These are phyloP conservation scores for Zygothrica quintamaculata DNA, from an alignment of 2,888 invertebrate genomes.

Conservation along the genomic window DNA sequence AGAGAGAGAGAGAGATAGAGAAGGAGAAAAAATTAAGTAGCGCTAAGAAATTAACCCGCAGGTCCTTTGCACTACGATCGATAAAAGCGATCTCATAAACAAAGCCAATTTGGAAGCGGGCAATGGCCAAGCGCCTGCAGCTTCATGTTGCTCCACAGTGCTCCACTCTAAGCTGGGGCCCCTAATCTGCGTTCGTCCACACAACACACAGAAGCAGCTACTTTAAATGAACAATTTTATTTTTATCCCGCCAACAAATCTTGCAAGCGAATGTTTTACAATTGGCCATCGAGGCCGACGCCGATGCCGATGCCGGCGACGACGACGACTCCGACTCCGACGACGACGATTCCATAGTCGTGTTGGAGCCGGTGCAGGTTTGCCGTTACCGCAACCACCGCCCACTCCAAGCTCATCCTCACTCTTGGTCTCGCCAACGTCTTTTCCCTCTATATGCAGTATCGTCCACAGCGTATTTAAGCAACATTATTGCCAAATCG, in stretches of 20 bases:
- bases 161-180: slow-evolving; percentile 3
- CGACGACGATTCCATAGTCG: slow-evolving; percentile 22
- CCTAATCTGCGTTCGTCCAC: slow-evolving; percentile 30
- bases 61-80: slow-evolving; percentile 65
- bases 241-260: slow-evolving; percentile 83
- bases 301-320: too few species aligned
- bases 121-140: slow-evolving; percentile 31
- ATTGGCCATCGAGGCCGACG: slow-evolving; percentile 64
- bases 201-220: slow-evolving; percentile 82
- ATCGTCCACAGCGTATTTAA: slow-evolving; percentile 70
- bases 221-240: slow-evolving; percentile 83
- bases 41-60: slow-evolving; percentile 79
- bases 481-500: slow-evolving; percentile 85
- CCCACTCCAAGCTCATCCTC: slow-evolving; percentile 10
- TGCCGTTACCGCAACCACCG: too few species aligned
- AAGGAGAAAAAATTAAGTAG: slow-evolving; percentile 70
- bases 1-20: neutral
- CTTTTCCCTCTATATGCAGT: neutral
- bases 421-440: neutral
- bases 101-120: slow-evolving; percentile 76
- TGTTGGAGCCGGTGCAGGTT: slow-evolving; percentile 38
- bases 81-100: slow-evolving; percentile 80
- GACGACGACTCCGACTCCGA: too few species aligned
- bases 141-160: slow-evolving; percentile 7
- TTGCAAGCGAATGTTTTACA: slow-evolving; percentile 82